Percentiles rank a stretch among this genome's conserved stretches.
phyloP scores from a whole-genome alignment of 2,888 invertebrate species.

The Priocnemis perturbator region DNA sequence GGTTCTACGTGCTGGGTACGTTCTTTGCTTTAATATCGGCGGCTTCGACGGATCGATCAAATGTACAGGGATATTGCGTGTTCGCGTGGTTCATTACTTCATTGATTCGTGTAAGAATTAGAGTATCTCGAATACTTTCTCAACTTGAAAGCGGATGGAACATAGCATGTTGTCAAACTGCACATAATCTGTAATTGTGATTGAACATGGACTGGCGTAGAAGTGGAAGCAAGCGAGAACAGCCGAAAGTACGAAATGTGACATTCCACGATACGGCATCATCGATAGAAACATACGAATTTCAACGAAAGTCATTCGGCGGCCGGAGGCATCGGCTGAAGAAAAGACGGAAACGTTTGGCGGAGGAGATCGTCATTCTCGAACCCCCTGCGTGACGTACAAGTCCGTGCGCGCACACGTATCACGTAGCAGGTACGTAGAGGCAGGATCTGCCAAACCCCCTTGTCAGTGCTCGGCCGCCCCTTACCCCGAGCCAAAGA shows the following conservation, averaged over 20 bases:
- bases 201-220: no score
- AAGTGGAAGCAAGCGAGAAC: no score
- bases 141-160: no score
- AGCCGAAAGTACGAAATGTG: no score
- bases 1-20: no score
- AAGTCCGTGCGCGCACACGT: slow-evolving; percentile 35
- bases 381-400: neutral
- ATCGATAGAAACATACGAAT: neutral
- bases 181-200: no score
- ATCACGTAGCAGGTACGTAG: slow-evolving; percentile 44
- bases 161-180: no score
- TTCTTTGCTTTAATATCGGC: neutral
- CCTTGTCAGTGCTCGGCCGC: slow-evolving; percentile 21
- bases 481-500: slow-evolving; percentile 56
- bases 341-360: neutral
- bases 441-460: slow-evolving; percentile 36
- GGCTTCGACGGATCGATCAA: neutral
- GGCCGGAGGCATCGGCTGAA: neutral
- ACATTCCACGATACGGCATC: neutral
- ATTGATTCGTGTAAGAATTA: no score
- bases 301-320: no score
- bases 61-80: no score
- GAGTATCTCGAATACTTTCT: no score
- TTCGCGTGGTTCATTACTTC: no score
- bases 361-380: neutral